Conservation (phyloP, 2,113 vertebrate genomes). For the Rousettus leschenaultii region DNA sequence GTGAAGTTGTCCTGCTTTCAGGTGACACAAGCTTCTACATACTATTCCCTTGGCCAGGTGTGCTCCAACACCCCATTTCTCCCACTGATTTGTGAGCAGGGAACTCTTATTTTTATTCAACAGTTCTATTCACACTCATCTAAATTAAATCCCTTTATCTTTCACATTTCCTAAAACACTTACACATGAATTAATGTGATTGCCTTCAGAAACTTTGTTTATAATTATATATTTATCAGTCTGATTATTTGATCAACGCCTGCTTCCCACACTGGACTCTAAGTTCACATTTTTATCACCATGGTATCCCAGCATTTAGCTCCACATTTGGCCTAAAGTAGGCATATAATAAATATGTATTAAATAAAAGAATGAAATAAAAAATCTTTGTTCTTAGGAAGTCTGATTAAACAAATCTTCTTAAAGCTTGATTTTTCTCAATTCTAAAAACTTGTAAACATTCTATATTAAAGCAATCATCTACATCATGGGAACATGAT, state of each 20-base stretch:
- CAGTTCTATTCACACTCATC: not conserved
- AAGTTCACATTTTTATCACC: not conserved
- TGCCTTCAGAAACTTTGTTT: not conserved
- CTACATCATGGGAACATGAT: not conserved
- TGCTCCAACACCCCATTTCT: not conserved
- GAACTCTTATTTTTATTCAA: not conserved
- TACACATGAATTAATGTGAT: not conserved
- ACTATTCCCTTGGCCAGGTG: not conserved
- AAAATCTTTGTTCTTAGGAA: not conserved
- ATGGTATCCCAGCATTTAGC: not conserved
- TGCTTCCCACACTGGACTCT: not conserved
- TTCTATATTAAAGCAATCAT: not conserved
- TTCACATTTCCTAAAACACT: not conserved
- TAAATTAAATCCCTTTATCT: not conserved
- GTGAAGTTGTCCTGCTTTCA: not conserved
- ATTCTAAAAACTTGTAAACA: not conserved
- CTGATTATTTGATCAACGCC: slow-evolving; percentile 47
- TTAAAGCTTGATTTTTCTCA: not conserved
- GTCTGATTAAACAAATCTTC: not conserved
- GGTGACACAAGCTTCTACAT: fast-evolving
- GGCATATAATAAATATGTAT: not conserved
- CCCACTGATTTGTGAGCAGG: not conserved
- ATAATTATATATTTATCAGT: slow-evolving; percentile 6
- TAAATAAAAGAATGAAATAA: not conserved
- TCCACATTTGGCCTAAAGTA: not conserved